Conservation (phyloP, 2,113 vertebrate genomes). For the Daubentonia madagascariensis region DNA sequence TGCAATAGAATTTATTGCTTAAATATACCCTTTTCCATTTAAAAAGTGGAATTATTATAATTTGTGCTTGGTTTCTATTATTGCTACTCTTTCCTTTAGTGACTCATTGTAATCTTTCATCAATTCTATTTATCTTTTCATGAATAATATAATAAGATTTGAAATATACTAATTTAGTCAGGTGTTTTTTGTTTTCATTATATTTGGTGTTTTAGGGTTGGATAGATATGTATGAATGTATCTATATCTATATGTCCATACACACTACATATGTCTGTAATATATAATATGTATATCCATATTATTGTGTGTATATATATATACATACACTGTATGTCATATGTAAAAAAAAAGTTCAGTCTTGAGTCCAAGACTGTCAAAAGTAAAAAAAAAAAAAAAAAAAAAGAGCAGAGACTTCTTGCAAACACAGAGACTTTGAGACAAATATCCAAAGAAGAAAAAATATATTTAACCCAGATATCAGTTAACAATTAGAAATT, state of each 20-base stretch:
- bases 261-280: not conserved
- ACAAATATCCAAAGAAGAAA: not conserved
- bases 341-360: too few species aligned
- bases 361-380: too few species aligned
- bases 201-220: not conserved
- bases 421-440: not conserved
- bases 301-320: not conserved
- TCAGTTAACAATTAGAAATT: not conserved
- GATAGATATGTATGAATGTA: too few species aligned
- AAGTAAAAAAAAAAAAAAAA: not conserved
- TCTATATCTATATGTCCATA: not conserved
- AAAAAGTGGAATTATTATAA: slow-evolving; percentile 18
- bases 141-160: slow-evolving; percentile 20
- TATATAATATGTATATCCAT: not conserved
- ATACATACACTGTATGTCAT: not conserved
- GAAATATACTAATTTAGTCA: not conserved
- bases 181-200: slow-evolving; percentile 8
- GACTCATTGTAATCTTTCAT: slow-evolving; percentile 25
- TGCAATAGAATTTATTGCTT: not conserved
- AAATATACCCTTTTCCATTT: slow-evolving; percentile 11
- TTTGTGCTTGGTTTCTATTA: slow-evolving; percentile 11
- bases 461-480: not conserved
- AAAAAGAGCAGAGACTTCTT: not conserved
- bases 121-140: slow-evolving; percentile 30
- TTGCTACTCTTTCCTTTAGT: not conserved